phyloP scores from a whole-genome alignment of 1,140 invertebrate species.

The Brachionus rubens region DNA sequence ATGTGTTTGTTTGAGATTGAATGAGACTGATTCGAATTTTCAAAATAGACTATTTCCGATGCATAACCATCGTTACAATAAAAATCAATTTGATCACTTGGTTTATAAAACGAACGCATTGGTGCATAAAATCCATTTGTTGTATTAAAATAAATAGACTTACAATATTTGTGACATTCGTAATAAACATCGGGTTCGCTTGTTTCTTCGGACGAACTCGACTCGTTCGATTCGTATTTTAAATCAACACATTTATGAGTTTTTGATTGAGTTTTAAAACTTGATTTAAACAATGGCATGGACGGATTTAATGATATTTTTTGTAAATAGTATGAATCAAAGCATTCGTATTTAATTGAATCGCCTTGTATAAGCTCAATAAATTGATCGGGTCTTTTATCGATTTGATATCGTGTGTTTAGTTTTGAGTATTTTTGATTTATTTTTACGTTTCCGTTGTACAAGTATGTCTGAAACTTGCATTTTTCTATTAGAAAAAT shows the following conservation, averaged over 20 bases:
- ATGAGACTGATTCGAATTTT: background rate
- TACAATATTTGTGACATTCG: background rate
- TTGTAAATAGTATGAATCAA: background rate
- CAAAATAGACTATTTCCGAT: background rate
- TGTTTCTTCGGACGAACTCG: background rate
- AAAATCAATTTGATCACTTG: background rate
- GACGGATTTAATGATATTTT: background rate
- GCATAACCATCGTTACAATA: slow-evolving; percentile 13
- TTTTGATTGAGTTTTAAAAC: background rate
- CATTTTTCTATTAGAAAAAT: too few relatives aligned
- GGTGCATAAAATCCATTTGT: background rate
- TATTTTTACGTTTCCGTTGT: background rate
- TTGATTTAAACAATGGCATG: background rate
- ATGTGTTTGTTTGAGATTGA: background rate
- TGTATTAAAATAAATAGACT: background rate
- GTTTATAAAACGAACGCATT: background rate
- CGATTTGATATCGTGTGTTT: too few relatives aligned
- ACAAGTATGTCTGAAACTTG: too few relatives aligned
- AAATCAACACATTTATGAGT: too few relatives aligned
- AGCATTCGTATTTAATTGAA: background rate
- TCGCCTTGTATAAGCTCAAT: background rate
- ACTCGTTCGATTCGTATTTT: background rate
- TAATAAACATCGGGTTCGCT: background rate
- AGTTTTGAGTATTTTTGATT: background rate
- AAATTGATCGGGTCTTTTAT: background rate